These are phyloP conservation scores for Euschistus heros DNA, from an alignment of 1,140 invertebrate genomes.

Conservation along the genomic window DNA sequence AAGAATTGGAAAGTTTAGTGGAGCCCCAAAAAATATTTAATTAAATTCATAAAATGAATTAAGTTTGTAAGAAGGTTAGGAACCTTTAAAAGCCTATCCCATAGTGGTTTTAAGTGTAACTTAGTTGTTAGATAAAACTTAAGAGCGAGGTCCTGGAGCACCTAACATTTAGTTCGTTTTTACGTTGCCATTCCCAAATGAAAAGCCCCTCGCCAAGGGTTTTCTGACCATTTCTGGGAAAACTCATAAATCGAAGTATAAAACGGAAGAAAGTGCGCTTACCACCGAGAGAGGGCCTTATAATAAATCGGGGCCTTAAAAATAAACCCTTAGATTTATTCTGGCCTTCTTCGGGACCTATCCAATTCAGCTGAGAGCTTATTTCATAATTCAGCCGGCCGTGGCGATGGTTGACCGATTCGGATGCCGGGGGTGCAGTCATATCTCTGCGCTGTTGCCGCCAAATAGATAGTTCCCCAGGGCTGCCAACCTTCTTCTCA, in stretches of 20 bases:
- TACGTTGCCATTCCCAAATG: background rate
- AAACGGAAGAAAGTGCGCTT: background rate
- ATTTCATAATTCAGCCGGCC: conserved; percentile 7
- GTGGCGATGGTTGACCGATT: background rate
- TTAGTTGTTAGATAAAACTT: too few species aligned
- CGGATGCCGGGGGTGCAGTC: background rate
- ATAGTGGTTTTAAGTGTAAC: too few species aligned
- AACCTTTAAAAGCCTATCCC: too few species aligned
- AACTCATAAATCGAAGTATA: background rate
- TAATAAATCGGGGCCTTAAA: conserved; percentile 7
- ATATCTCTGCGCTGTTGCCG: background rate
- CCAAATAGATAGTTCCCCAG: background rate
- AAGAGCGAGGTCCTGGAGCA: too few species aligned
- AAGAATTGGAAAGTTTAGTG: too few species aligned
- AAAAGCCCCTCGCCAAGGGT: background rate
- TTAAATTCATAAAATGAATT: too few species aligned
- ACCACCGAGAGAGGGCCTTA: background rate
- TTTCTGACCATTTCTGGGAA: background rate
- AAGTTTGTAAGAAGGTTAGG: too few species aligned
- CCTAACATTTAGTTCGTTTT: background rate
- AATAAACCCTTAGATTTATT: conserved; percentile 5
- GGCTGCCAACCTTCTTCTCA: too few species aligned
- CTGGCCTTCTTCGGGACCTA: background rate
- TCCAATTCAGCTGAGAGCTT: conserved; percentile 5
- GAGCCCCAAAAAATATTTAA: too few species aligned